These are phyloP conservation scores for Drosophila suboccidentalis DNA, from an alignment of 2,888 invertebrate genomes.

Conservation along the genomic window DNA sequence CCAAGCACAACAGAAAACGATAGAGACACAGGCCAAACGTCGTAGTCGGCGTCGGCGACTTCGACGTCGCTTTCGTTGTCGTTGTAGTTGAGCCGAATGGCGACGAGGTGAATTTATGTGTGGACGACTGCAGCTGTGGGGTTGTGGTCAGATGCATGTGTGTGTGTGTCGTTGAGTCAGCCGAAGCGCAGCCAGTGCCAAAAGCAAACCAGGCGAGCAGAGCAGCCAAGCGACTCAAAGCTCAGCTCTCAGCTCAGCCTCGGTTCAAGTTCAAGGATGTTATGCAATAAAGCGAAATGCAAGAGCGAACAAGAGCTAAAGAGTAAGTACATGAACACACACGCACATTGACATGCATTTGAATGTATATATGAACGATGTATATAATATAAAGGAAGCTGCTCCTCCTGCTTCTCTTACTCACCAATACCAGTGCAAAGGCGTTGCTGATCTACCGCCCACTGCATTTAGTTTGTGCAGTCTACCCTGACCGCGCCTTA, in stretches of 20 bases:
- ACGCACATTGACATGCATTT: neutral
- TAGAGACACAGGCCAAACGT: conserved; percentile 55
- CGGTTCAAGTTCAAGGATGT: conserved; percentile 85
- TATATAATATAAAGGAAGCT: conserved; percentile 45
- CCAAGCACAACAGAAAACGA: conserved; percentile 67
- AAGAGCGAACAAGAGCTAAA: conserved; percentile 23
- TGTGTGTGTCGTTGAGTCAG: conserved; percentile 45
- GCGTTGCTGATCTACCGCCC: conserved; percentile 53
- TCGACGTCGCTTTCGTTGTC: conserved; percentile 21
- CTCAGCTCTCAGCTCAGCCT: conserved; percentile 72
- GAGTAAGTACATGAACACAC: conserved; percentile 13
- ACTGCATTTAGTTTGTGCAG: conserved; percentile 68
- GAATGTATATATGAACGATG: conserved; percentile 5
- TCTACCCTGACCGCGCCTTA: conserved; percentile 76
- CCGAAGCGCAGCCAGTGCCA: conserved; percentile 34
- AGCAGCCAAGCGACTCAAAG: conserved; percentile 73
- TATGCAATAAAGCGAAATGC: conserved; percentile 79
- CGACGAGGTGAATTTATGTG: conserved; percentile 26
- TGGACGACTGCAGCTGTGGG: conserved; percentile 32
- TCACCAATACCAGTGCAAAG: conserved; percentile 31
- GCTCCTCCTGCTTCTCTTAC: conserved; percentile 24
- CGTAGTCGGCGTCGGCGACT: conserved; percentile 16
- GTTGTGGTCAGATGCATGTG: conserved; percentile 31
- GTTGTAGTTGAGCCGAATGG: conserved; percentile 24
- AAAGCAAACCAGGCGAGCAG: conserved; percentile 58